Evolutionary conservation across 2,888 invertebrate species (phyloP).

Genomic region (Malacosoma neustria): DNA sequence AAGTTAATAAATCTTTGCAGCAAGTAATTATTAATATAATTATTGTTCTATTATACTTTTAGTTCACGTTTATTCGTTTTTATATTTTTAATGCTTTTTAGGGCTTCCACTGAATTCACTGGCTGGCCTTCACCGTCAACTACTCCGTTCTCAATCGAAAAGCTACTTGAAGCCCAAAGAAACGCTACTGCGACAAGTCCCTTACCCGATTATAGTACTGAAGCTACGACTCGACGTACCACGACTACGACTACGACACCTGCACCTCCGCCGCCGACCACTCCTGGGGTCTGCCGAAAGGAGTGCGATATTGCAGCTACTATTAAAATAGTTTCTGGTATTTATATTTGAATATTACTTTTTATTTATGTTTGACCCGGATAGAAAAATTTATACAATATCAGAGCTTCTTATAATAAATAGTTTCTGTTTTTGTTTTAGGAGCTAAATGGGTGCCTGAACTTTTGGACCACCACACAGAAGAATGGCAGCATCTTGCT

Average conservation of each 20-base stretch:
- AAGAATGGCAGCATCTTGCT: constrained; percentile 89
- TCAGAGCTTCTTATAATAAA: background rate
- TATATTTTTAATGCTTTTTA: too few relatives aligned
- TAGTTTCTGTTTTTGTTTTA: constrained; percentile 20
- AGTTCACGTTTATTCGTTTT: too few relatives aligned
- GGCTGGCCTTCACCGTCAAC: constrained; percentile 94
- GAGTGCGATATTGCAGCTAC: constrained; percentile 92
- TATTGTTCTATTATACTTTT: too few relatives aligned
- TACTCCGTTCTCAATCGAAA: constrained; percentile 89
- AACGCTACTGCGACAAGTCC: constrained; percentile 77
- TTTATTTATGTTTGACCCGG: background rate
- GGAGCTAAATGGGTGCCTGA: constrained; percentile 90
- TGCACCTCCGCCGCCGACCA: constrained; percentile 82
- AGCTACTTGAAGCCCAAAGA: constrained; percentile 79
- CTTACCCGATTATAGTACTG: constrained; percentile 49
- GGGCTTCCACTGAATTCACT: constrained; percentile 91
- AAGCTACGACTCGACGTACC: constrained; percentile 64
- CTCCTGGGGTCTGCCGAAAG: constrained; percentile 84
- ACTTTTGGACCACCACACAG: constrained; percentile 87
- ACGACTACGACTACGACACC: constrained; percentile 79
- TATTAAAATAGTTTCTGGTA: constrained; percentile 86
- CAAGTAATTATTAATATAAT: too few relatives aligned
- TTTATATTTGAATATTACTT: background rate
- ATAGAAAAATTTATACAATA: background rate
- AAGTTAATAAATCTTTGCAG: too few relatives aligned